Percentiles rank a stretch among this genome's conserved stretches.
Evolutionary conservation across 2,888 invertebrate species (phyloP).

Genomic region (Zelleria hepariella): DNA sequence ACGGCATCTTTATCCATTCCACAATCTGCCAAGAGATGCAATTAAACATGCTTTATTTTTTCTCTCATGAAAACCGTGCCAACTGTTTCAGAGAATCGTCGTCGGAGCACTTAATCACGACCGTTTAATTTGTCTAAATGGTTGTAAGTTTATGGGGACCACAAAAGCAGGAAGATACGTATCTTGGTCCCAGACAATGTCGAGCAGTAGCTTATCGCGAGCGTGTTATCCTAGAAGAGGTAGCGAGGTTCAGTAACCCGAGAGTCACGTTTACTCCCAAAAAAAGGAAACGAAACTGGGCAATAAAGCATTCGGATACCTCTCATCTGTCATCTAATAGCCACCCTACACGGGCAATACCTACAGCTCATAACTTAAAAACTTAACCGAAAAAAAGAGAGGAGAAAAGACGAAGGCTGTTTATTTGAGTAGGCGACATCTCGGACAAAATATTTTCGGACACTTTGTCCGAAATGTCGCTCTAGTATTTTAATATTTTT

Average conservation of each 20-base stretch:
- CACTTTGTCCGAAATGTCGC: too few species aligned
- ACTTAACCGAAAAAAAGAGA: slow-evolving; percentile 38
- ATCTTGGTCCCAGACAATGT: slow-evolving; percentile 42
- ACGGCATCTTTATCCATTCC: neutral
- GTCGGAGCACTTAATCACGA: neutral
- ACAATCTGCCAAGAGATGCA: neutral
- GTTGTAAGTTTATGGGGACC: slow-evolving; percentile 21
- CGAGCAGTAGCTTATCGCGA: slow-evolving; percentile 31
- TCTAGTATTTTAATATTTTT: too few species aligned
- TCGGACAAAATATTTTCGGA: too few species aligned
- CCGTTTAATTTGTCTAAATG: slow-evolving; percentile 5
- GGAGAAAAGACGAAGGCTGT: slow-evolving; percentile 33
- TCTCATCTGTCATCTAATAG: slow-evolving; percentile 60
- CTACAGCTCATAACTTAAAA: slow-evolving; percentile 50
- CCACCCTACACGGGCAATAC: slow-evolving; percentile 35
- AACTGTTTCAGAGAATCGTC: slow-evolving; percentile 3
- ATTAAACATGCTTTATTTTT: slow-evolving; percentile 3
- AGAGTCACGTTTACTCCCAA: slow-evolving; percentile 45
- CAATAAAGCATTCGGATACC: slow-evolving; percentile 55
- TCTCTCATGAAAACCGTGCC: neutral
- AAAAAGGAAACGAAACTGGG: slow-evolving; percentile 30
- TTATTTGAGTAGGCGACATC: too few species aligned
- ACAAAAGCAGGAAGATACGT: slow-evolving; percentile 38
- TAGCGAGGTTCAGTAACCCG: slow-evolving; percentile 42
- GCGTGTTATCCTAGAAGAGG: slow-evolving; percentile 44